Conservation (phyloP, 2,113 vertebrate species). For the Pelecanus crispus region DNA sequence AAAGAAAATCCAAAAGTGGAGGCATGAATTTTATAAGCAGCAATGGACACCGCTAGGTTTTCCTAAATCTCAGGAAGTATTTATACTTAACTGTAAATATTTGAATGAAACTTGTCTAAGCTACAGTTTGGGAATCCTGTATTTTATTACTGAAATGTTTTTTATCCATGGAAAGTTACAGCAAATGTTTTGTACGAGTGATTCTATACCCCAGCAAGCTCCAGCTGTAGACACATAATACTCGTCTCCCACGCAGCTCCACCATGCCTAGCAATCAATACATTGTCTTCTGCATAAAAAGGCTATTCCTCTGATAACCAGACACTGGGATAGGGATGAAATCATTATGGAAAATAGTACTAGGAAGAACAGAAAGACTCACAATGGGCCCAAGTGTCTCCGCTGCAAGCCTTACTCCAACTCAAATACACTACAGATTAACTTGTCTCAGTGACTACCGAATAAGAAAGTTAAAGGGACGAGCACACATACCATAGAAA, state of each 20-base stretch:
- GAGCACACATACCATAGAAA: neutral
- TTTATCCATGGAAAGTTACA: neutral
- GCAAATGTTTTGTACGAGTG: neutral
- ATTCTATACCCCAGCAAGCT: neutral
- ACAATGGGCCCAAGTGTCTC: neutral
- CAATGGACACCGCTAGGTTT: neutral
- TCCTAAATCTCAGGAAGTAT: neutral
- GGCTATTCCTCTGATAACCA: neutral
- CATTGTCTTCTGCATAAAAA: constrained; percentile 17
- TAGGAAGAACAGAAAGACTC: neutral
- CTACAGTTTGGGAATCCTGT: neutral
- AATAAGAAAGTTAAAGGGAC: neutral
- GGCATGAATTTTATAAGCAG: neutral
- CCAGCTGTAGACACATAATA: neutral
- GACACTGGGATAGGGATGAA: neutral
- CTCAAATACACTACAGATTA: neutral
- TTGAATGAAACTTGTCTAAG: neutral
- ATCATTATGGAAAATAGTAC: neutral
- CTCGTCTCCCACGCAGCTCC: neutral
- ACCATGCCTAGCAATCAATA: neutral
- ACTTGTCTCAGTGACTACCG: neutral
- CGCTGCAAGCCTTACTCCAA: neutral
- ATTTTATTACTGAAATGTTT: neutral
- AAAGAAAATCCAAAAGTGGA: neutral
- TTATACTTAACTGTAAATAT: neutral